Evolutionary conservation across 2,113 vertebrate genomes (phyloP).

Genomic region (Furnarius figulus): DNA sequence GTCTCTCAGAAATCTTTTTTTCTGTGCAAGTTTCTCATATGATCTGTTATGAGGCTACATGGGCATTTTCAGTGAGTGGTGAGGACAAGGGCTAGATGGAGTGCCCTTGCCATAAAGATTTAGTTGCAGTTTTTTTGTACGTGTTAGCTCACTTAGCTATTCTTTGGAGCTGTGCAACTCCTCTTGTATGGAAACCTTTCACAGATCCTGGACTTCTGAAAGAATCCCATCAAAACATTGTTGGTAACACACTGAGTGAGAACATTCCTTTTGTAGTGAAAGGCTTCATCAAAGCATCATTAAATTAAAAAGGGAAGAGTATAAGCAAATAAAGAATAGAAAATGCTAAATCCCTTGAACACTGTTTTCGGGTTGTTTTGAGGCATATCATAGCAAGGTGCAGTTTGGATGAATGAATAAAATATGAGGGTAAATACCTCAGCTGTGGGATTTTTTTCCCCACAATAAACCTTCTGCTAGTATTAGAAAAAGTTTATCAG

Average conservation of each 20-base stretch:
- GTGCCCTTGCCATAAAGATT: background rate
- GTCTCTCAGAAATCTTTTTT: background rate
- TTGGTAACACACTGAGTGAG: background rate
- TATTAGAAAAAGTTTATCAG: background rate
- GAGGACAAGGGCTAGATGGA: background rate
- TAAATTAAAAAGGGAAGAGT: background rate
- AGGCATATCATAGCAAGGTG: background rate
- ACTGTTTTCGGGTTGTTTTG: background rate
- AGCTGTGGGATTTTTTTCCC: background rate
- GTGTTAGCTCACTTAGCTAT: background rate
- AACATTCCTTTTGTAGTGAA: background rate
- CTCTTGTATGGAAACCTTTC: background rate
- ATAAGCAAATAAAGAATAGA: background rate
- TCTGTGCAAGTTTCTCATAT: background rate
- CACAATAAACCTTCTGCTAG: background rate
- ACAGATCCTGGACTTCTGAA: background rate
- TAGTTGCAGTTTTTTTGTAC: background rate
- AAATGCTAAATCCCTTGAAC: background rate
- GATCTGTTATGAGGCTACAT: background rate
- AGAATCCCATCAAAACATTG: background rate
- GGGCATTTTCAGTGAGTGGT: background rate
- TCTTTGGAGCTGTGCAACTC: background rate
- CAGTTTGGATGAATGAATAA: background rate
- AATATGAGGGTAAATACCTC: background rate
- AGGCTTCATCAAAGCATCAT: background rate